A percentile compares a stretch with the other conserved stretches of the same genome.
These are phyloP conservation scores for Heliconius ethilla DNA, from an alignment of 2,888 invertebrate species.

Conservation along the genomic window DNA sequence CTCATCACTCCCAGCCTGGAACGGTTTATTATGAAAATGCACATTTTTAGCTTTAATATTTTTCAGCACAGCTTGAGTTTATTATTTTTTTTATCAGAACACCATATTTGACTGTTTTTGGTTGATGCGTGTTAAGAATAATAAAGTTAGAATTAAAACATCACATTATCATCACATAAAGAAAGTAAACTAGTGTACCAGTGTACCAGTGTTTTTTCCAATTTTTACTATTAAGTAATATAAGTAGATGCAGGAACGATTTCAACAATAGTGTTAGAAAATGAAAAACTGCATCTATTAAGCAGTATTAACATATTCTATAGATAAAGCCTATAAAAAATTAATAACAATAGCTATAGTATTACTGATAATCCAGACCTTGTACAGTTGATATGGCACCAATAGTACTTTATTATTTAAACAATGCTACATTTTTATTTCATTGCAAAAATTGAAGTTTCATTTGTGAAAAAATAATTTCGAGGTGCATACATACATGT, in stretches of 20 bases:
- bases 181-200: slow-evolving; percentile 28
- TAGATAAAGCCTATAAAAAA: slow-evolving; percentile 49
- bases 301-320: slow-evolving; percentile 66
- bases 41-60: slow-evolving; percentile 76
- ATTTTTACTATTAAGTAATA: slow-evolving; percentile 40
- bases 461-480: slow-evolving; percentile 16
- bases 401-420: slow-evolving; percentile 26
- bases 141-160: slow-evolving; percentile 50
- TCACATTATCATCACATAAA: slow-evolving; percentile 73
- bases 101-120: slow-evolving; percentile 48
- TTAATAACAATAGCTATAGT: slow-evolving; percentile 42
- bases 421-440: not conserved
- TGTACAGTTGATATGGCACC: slow-evolving; percentile 47
- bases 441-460: slow-evolving; percentile 5
- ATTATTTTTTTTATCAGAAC: slow-evolving; percentile 44
- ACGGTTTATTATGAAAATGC: slow-evolving; percentile 65
- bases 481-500: slow-evolving; percentile 27
- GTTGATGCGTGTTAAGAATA: slow-evolving; percentile 46
- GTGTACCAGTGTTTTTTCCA: slow-evolving; percentile 38
- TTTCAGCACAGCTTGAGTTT: slow-evolving; percentile 69
- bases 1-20: slow-evolving; percentile 34
- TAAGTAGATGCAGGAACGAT: slow-evolving; percentile 59
- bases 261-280: slow-evolving; percentile 41
- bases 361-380: slow-evolving; percentile 37
- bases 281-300: slow-evolving; percentile 61